Conservation (phyloP, 2,888 invertebrate genomes). For the Harpalus rufipes region DNA sequence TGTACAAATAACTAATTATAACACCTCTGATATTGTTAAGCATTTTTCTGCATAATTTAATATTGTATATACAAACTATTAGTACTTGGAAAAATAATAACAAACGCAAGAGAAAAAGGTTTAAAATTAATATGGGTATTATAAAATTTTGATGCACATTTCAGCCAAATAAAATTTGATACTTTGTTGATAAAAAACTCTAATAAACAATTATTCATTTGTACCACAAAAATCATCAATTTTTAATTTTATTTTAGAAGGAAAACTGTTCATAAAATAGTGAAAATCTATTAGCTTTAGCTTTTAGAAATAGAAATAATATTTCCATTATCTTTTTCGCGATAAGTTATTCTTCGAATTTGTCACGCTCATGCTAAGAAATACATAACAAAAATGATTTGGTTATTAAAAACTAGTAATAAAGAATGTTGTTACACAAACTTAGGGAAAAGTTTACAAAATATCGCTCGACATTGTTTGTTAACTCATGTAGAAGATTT, state of each 20-base stretch:
- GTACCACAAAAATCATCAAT: neutral
- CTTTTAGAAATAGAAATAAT: too few species aligned
- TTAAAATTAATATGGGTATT: neutral
- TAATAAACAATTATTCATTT: neutral
- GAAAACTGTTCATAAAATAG: too few species aligned
- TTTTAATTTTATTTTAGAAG: neutral
- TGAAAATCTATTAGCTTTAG: too few species aligned
- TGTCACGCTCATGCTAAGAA: conserved; percentile 15
- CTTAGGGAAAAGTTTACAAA: conserved; percentile 36
- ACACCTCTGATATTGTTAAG: neutral
- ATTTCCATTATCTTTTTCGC: too few species aligned
- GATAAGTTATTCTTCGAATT: conserved; percentile 25
- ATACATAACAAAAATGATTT: conserved; percentile 38
- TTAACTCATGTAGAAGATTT: neutral
- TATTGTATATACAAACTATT: too few species aligned
- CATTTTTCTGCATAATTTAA: too few species aligned
- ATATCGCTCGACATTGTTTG: conserved; percentile 31
- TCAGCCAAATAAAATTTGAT: neutral
- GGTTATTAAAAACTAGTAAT: conserved; percentile 3
- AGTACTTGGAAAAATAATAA: neutral
- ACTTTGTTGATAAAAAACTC: neutral
- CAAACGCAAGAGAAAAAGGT: neutral
- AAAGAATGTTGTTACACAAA: conserved; percentile 45
- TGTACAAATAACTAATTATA: conserved; percentile 16
- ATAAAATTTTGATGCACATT: neutral